Conservation (phyloP, 2,797 vertebrate genomes). For the Odontamblyopus rebecca region DNA sequence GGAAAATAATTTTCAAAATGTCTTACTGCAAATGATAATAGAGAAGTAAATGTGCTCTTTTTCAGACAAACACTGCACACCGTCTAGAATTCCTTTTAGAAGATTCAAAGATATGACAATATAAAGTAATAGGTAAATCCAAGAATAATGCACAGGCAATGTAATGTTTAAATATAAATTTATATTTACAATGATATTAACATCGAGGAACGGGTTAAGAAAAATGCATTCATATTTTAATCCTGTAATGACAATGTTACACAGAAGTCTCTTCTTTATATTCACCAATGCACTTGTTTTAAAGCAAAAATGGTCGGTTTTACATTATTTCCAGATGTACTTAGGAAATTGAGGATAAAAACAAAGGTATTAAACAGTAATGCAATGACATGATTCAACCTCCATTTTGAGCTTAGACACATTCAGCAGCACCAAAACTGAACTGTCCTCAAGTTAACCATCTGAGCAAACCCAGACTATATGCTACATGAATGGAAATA, state of each 20-base stretch:
- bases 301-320: constrained; percentile 55
- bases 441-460: constrained; percentile 63
- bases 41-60: not conserved
- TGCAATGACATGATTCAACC: constrained; percentile 55
- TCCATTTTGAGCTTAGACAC: constrained; percentile 42
- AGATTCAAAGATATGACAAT: not conserved
- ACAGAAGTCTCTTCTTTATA: constrained; percentile 56
- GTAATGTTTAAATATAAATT: constrained; percentile 92
- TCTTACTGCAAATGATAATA: too few relatives aligned
- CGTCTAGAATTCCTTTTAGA: not conserved
- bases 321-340: constrained; percentile 52
- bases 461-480: constrained; percentile 67
- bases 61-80: not conserved
- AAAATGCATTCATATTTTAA: constrained; percentile 81
- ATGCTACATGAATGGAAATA: constrained; percentile 56
- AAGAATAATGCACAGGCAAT: constrained; percentile 47
- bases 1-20: too few relatives aligned
- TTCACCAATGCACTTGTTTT: constrained; percentile 57
- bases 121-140: not conserved
- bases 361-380: constrained; percentile 44
- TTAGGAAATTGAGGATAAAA: constrained; percentile 35
- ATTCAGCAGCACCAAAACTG: constrained; percentile 59
- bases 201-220: constrained; percentile 85
- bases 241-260: constrained; percentile 76
- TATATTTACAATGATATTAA: constrained; percentile 96